These are phyloP conservation scores for Chaenocephalus aceratus DNA, from an alignment of 2,113 vertebrate species.

Conservation along the genomic window DNA sequence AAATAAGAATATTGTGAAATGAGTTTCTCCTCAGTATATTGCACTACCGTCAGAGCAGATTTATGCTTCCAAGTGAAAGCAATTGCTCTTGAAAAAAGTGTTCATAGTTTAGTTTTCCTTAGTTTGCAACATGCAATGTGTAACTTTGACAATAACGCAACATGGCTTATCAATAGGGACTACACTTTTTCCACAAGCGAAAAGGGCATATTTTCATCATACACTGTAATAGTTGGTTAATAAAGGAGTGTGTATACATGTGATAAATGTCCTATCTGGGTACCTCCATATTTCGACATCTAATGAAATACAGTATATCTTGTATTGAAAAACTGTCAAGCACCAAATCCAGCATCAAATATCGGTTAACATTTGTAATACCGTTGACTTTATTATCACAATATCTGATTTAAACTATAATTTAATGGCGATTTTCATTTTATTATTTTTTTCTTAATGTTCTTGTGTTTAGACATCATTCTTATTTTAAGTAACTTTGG, in stretches of 20 bases:
- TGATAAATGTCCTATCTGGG: background rate
- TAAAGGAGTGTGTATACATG: background rate
- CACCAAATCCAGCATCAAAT: background rate
- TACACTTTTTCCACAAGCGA: background rate
- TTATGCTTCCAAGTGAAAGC: constrained; percentile 8
- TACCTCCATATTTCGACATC: background rate
- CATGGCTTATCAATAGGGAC: background rate
- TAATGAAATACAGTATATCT: background rate
- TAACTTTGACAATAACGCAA: background rate
- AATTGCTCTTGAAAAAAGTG: background rate
- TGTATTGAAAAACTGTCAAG: background rate
- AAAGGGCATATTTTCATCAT: background rate
- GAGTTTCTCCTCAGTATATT: background rate
- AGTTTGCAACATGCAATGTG: background rate
- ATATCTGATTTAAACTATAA: background rate
- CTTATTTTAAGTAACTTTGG: background rate
- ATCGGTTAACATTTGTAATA: background rate
- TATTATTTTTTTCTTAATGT: too few species aligned
- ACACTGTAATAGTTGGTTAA: background rate
- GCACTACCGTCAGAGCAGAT: background rate
- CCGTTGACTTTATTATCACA: too few species aligned
- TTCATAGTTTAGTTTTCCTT: background rate
- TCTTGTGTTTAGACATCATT: background rate
- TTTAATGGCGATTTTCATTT: background rate
- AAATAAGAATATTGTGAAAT: constrained; percentile 12